Evolutionary conservation across 2,113 vertebrate genomes (phyloP), one percentile per base, ranked within the genome.

Genomic region (Macrotis lagotis): DNA sequence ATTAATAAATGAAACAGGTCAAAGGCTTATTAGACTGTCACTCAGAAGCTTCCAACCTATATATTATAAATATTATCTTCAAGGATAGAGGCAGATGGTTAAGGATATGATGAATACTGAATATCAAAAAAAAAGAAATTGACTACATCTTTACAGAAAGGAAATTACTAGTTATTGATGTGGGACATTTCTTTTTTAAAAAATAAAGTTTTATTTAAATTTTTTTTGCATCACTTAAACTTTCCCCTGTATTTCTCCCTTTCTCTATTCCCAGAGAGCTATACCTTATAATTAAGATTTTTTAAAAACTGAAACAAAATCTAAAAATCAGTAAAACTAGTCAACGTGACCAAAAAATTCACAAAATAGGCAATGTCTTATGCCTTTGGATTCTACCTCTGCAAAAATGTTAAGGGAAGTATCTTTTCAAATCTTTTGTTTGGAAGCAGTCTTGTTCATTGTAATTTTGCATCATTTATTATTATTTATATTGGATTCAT

Each of bases 21-120:
- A 83, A 83, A 83, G 66, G 66, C 66, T 83, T 83, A 44, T 83
- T 83, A 83, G 66, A 83, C n/a, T 83, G 66, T 83, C 66, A 83
- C n/a, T 83, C 66, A 83, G 66, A 44, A 83, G n/a, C 66, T 19
- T 83, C 66, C 22, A 12, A 83, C n/a, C 66, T 83, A 83, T 83
- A 83, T 83, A 83, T 83, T 83, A 83, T 74, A 74, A 74, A 74
- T 83, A 83, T 83, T 83, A n/a, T 83, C n/a, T 83, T 83, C n/a
- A 83, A 83, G 66, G n/a, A 44, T 16, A 83, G 66, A 83, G 66
- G 66, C 66, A 83, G 66, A 83, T 44, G n/a, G n/a, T 83, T 83
- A n/a, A 83, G n/a, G 66, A 83, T 83, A 83, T 83, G 66, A 83
- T 83, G 19, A 83, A 83, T 83, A 83, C n/a, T 83, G 66, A 83